Conservation (phyloP, 2,888 invertebrate genomes). For the Drosophila planitibia region DNA sequence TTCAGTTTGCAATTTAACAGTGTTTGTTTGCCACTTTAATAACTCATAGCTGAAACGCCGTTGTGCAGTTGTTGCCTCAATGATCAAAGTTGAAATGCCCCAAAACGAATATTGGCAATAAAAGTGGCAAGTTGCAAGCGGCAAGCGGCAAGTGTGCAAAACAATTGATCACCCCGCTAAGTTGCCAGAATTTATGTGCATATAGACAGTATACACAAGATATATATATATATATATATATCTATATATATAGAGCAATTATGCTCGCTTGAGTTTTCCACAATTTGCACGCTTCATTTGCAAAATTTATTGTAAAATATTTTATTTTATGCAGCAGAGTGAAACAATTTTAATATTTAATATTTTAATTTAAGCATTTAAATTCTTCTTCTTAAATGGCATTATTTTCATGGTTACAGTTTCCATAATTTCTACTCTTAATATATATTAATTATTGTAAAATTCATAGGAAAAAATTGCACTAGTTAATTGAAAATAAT, state of each 20-base stretch:
- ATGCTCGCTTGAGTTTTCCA: neutral
- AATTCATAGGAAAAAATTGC: rapidly evolving
- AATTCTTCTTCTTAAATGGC: too few species aligned
- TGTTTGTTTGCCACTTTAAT: slow-evolving; percentile 30
- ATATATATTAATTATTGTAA: neutral
- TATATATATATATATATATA: too few species aligned
- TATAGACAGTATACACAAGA: neutral
- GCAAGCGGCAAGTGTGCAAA: neutral
- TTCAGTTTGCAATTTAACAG: slow-evolving; percentile 31
- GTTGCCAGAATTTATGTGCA: neutral
- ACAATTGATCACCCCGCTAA: neutral
- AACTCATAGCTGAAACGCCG: slow-evolving; percentile 17
- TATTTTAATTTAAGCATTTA: too few species aligned
- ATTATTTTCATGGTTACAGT: neutral
- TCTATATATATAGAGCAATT: neutral
- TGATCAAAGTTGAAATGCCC: slow-evolving; percentile 37
- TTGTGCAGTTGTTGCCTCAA: slow-evolving; percentile 21
- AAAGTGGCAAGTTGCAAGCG: neutral
- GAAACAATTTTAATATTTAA: neutral
- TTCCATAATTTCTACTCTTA: neutral
- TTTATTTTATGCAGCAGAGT: neutral
- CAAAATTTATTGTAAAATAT: neutral
- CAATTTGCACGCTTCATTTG: neutral
- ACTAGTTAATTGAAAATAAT: neutral
- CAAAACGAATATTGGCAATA: slow-evolving; percentile 7